Base-by-base conservation (phyloP, 2,888 invertebrate genomes). In the Meteorus colon region DNA sequence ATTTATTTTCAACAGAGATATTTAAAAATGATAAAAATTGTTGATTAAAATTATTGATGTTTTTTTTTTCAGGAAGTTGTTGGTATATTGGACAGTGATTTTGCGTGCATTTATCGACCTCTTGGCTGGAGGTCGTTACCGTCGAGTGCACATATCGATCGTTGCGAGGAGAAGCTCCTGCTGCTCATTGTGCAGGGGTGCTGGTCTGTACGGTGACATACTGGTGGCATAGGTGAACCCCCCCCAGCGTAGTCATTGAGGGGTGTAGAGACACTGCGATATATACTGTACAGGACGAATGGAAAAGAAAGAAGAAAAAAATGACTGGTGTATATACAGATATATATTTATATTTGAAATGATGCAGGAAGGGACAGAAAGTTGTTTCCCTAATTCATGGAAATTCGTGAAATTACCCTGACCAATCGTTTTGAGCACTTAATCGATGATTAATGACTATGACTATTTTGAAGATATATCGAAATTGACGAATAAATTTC, bases 111-210 rank as follows among this genome's bases (percentile, higher is more conserved):
- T 84, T 87, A 88, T 87, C 87, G 85, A 85, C 83, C 82, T 85
- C 81, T 76, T 80, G 81, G 48, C 48, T 79, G 81, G 48, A 81
- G 82, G 82, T 83, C 85, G 85, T 85, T 85, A 84, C 81, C 79
- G 86, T 86, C 85, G 86, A 88, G 86, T 88, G 87, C 86, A 82
- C 85, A 87, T 89, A 89, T 89, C 88, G 88, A 89, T 88, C 87
- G 86, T 78, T 45, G 37, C 60, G n/a, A 19, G 55, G 19, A 55
- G 55, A 69, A 66, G 73, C 69, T 70, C 48, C 63, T 34, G 60
- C 29, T 70, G 73, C 77, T 82, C 81, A 89, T 89, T 89, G 89
- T 89, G 74, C 78, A 81, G 84, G 87, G 87, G 87, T 85, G 88
- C 87, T 87, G 88, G 87, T 84, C 87, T 86, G 88, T 85, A 86